phyloP scores from a whole-genome alignment of 1,140 invertebrate species.

The Zaprionus ghesquierei region DNA sequence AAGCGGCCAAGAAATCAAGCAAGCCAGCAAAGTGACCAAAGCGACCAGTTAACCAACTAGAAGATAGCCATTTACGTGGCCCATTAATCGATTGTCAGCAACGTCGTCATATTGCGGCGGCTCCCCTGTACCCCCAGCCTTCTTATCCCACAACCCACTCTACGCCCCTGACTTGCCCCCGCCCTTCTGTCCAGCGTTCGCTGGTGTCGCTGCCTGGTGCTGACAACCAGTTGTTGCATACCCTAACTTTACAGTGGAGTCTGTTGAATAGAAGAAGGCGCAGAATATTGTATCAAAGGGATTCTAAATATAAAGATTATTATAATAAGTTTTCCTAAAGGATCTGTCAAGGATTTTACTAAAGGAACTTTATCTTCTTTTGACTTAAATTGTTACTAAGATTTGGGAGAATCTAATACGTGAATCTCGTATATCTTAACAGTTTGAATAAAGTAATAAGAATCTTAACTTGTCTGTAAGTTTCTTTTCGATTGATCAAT shows the following conservation, averaged over 20 bases:
- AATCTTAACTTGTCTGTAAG: too few relatives aligned
- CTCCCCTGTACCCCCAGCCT: not conserved
- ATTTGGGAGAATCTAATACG: too few relatives aligned
- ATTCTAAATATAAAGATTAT: not conserved
- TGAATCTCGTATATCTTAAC: too few relatives aligned
- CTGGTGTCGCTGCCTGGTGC: constrained; percentile 27
- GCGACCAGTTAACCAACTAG: constrained; percentile 54
- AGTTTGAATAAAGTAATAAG: too few relatives aligned
- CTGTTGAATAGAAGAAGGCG: not conserved
- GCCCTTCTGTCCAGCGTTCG: not conserved
- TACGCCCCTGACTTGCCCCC: not conserved
- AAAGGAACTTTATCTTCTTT: too few relatives aligned
- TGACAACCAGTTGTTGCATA: constrained; percentile 61
- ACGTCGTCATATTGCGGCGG: constrained; percentile 55
- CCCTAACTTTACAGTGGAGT: not conserved
- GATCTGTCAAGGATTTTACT: too few relatives aligned
- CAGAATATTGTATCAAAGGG: not conserved
- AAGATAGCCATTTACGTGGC: constrained; percentile 80
- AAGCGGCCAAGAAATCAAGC: constrained; percentile 7
- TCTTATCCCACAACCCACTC: not conserved
- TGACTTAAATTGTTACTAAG: too few relatives aligned
- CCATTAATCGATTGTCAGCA: constrained; percentile 80
- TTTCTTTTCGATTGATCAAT: too few relatives aligned
- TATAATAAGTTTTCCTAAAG: too few relatives aligned
- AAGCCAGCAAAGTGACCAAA: not conserved